Base-by-base conservation (phyloP, 2,888 invertebrate species). In the Ctenicera cuprea region DNA sequence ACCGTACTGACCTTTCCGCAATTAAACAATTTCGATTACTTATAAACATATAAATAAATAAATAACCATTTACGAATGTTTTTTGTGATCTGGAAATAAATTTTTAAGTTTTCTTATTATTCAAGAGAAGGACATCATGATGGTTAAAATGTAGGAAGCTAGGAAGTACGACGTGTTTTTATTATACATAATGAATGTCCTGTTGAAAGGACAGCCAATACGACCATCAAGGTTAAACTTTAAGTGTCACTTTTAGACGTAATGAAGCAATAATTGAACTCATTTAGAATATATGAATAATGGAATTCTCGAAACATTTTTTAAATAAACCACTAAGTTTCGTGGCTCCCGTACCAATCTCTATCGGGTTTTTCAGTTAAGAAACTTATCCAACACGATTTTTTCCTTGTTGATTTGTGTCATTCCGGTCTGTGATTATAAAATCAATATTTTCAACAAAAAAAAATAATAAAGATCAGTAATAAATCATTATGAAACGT, bases 131-230 rank as follows among this genome's bases (percentile, higher is more conserved):
- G 54, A 54, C 54, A 54, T 30, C 54, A 3, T 54, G 54, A 54
- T 54, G 54, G 54, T 54, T 54, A 54, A 54, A 11, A 3, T 11
- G 48, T 16, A 48, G 16, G 48, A 48, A 54, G 22, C 54, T 8
- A 54, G 33, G 54, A 54, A 54, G 54, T 33, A 54, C 48, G 48
- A 48, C 54, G 14, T 30, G 26, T 54, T 54, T 18, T 54, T 30
- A n/a, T n/a, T n/a, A n/a, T n/a, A 54, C 12, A 54, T 54, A 30
- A 54, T 52, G 30, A 54, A 30, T 54, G 54, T 54, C 54, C 54
- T 54, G 54, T 8, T 54, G 22, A 54, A 54, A 54, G 54, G 54
- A 54, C 54, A 54, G 14, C 54, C 1, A 12, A 54, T n/a, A 48
- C 11, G 9, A 26, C 52, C 18, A 54, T 16, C 26, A 54, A 54